A percentile compares a stretch with the other conserved stretches of the same genome.
These are phyloP conservation scores for Drosophila navojoa DNA, from an alignment of 1,140 invertebrate species.

Conservation along the genomic window DNA sequence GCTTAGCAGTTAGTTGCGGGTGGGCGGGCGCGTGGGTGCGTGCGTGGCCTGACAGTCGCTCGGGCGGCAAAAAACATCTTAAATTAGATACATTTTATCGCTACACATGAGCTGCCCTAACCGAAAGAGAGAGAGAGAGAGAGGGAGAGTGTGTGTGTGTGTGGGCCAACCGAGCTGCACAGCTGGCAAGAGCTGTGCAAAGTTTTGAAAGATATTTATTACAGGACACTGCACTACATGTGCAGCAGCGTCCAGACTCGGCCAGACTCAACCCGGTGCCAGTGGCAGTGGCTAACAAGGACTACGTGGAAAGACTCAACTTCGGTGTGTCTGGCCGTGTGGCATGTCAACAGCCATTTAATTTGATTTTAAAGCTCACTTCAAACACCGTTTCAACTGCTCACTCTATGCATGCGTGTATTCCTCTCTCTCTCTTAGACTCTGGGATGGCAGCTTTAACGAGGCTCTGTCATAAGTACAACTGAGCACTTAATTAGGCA, in stretches of 20 bases:
- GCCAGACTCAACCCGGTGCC: background rate
- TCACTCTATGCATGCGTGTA: no score
- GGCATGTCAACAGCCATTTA: conserved; percentile 75
- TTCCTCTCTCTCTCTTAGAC: background rate
- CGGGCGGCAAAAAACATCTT: conserved; percentile 77
- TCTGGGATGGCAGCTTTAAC: conserved; percentile 4
- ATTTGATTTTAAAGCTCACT: conserved; percentile 73
- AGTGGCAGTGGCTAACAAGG: conserved; percentile 21
- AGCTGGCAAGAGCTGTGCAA: conserved; percentile 43
- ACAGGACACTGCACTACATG: conserved; percentile 75
- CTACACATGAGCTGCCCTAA: conserved; percentile 61
- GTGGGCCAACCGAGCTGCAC: background rate
- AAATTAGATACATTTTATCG: conserved; percentile 82
- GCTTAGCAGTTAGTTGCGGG: conserved; percentile 52
- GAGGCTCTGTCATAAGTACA: background rate
- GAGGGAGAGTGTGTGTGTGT: background rate
- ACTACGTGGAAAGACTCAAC: conserved; percentile 27
- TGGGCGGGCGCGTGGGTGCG: background rate
- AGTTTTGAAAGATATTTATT: conserved; percentile 79
- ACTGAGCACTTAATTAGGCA: background rate
- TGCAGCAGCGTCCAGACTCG: conserved; percentile 11
- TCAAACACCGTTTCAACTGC: background rate
- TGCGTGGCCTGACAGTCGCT: conserved; percentile 36
- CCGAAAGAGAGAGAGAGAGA: conserved; percentile 9
- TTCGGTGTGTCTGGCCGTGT: conserved; percentile 24